Base-by-base conservation (phyloP, 2,888 invertebrate genomes). In the Drosophila neonasuta region DNA sequence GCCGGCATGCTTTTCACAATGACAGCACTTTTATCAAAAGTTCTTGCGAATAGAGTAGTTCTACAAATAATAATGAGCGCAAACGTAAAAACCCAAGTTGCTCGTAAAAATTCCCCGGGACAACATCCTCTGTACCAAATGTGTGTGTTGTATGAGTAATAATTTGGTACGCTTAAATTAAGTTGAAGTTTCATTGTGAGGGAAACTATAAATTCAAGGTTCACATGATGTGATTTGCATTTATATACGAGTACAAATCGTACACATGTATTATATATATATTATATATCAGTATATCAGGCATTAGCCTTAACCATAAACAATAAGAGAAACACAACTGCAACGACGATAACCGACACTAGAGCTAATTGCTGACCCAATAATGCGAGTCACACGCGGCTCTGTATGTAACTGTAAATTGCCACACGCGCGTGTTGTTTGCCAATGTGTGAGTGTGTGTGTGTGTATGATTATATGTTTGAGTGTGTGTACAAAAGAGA, bases 301-400 rank as follows among this genome's bases (percentile, higher is more conserved):
- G 8, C 56, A 50, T 50, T 62, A 45, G 32, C 36, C 54, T 62
- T 50, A 54, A 48, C 41, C 29, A 46, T 42, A 49, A 51, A 58
- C 30, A 32, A 44, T 46, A 55, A 56, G 24, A 41, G 17, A 10
- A 45, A 17, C 49, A 55, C 44, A 72, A 62, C 32, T 52, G n/a
- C 56, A 52, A 11, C 56, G 49, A 50, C 61, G 46, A 65, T 63
- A 65, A 68, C 44, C 48, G 24, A 24, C 24, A 61, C 58, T 44
- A 59, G 7, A 49, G 66, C 77, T 80, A 79, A 80, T 80, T 79
- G 79, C 60, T 79, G 82, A 70, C 79, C 82, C 74, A 77, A 77
- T 79, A 81, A 77, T 70, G 79, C 68, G 74, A 74, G 79, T 58
- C 79, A 75, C 75, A 81, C 79, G 77, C 74, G 46, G 54, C 2